These are phyloP conservation scores for Morelia viridis DNA, from an alignment of 2,797 vertebrate species.

Conservation along the genomic window DNA sequence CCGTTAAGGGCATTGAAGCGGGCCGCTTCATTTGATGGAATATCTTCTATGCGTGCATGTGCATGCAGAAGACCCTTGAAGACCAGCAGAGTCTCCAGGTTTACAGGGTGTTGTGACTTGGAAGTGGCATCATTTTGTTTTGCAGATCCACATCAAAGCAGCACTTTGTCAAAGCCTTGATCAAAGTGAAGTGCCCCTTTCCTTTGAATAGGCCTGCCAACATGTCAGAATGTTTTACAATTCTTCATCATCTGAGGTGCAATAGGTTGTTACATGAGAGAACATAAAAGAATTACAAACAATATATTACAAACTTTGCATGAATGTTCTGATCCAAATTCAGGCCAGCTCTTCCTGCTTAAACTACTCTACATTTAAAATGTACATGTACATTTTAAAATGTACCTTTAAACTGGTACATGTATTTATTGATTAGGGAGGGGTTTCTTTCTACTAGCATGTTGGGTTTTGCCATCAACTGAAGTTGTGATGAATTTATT, in stretches of 20 bases:
- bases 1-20: neutral
- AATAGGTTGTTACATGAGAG: neutral
- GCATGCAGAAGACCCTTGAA: neutral
- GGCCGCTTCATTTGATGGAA: neutral
- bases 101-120: neutral
- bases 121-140: neutral
- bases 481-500: neutral
- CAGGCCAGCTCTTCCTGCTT: neutral
- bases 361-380: neutral
- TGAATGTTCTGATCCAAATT: neutral
- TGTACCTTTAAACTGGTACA: neutral
- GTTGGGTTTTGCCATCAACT: neutral
- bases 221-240: neutral
- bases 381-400: neutral
- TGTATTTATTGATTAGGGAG: neutral
- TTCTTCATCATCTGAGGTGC: neutral
- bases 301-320: neutral
- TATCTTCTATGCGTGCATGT: neutral
- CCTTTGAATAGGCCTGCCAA: neutral
- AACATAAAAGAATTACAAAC: neutral
- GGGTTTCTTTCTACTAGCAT: neutral
- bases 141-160: neutral
- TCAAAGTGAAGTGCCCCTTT: neutral
- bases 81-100: neutral
- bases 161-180: neutral